Conservation (phyloP, 1,140 invertebrate species). For the Ips nitidus region DNA sequence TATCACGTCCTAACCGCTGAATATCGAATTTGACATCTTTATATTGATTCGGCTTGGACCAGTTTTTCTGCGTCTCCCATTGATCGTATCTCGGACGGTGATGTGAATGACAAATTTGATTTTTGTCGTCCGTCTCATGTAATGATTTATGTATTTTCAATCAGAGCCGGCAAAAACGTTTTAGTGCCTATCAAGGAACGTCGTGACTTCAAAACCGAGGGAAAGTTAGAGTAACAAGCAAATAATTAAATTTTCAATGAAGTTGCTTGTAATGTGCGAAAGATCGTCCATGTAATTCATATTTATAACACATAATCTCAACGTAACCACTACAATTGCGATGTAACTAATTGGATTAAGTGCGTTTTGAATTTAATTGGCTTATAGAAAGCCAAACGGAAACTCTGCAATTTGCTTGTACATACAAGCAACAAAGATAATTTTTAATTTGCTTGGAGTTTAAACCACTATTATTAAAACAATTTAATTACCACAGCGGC, state of each 20-base stretch:
- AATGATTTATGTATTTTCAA: slow-evolving; percentile 18
- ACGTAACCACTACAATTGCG: too few species aligned
- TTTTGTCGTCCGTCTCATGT: slow-evolving; percentile 22
- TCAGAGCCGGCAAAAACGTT: not conserved
- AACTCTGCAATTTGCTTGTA: too few species aligned
- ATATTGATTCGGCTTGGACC: slow-evolving; percentile 40
- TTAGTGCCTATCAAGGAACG: too few species aligned
- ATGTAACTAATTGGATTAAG: too few species aligned
- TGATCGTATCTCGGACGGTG: slow-evolving; percentile 32
- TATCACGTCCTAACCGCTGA: slow-evolving; percentile 31
- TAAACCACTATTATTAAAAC: not conserved
- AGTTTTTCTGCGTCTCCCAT: slow-evolving; percentile 40
- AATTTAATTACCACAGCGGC: not conserved
- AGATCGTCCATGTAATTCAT: too few species aligned
- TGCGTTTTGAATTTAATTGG: too few species aligned
- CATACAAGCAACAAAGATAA: too few species aligned
- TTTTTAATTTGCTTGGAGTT: too few species aligned
- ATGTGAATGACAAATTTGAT: slow-evolving; percentile 42
- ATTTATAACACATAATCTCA: too few species aligned
- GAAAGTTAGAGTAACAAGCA: not conserved
- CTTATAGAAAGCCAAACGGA: too few species aligned
- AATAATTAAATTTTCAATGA: too few species aligned
- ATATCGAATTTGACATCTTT: slow-evolving; percentile 42
- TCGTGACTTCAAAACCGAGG: not conserved
- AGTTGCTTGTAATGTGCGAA: too few species aligned